phyloP scores from a whole-genome alignment of 2,888 invertebrate genomes.

The Noctua janthe region DNA sequence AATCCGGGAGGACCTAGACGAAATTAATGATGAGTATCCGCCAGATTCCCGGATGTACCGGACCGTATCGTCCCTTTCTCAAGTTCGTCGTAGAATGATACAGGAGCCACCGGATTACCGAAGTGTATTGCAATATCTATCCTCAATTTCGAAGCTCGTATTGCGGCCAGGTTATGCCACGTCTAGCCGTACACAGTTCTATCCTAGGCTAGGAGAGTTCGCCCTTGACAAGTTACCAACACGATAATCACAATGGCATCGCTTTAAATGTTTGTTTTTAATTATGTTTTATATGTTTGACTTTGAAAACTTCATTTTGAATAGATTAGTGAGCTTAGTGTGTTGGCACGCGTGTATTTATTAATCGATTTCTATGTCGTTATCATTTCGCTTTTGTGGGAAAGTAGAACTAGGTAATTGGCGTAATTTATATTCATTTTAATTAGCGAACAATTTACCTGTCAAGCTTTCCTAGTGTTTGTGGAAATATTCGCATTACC shows the following conservation, averaged over 20 bases:
- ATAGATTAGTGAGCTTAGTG: slow-evolving; percentile 15
- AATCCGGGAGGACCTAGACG: background rate
- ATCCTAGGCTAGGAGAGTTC: slow-evolving; percentile 71
- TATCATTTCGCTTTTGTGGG: background rate
- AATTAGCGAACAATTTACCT: slow-evolving; percentile 11
- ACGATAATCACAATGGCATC: slow-evolving; percentile 64
- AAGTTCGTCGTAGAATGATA: background rate
- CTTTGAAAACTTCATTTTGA: slow-evolving; percentile 62
- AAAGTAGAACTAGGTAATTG: slow-evolving; percentile 17
- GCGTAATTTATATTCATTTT: background rate
- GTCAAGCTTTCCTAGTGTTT: background rate
- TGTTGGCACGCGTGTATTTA: slow-evolving; percentile 34
- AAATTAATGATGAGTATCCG: background rate
- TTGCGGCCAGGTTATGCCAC: slow-evolving; percentile 32
- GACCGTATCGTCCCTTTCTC: background rate
- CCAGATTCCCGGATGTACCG: background rate
- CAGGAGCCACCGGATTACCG: background rate
- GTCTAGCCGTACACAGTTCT: slow-evolving; percentile 67
- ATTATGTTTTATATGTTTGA: slow-evolving; percentile 65
- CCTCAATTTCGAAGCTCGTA: background rate
- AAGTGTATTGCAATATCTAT: background rate
- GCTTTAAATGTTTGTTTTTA: slow-evolving; percentile 65
- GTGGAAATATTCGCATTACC: background rate
- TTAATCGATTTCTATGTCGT: slow-evolving; percentile 22
- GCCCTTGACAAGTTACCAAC: slow-evolving; percentile 82